Percentiles rank a stretch among this genome's conserved stretches.
Conservation (phyloP, 2,888 invertebrate genomes). For the Troides oblongomaculatus region DNA sequence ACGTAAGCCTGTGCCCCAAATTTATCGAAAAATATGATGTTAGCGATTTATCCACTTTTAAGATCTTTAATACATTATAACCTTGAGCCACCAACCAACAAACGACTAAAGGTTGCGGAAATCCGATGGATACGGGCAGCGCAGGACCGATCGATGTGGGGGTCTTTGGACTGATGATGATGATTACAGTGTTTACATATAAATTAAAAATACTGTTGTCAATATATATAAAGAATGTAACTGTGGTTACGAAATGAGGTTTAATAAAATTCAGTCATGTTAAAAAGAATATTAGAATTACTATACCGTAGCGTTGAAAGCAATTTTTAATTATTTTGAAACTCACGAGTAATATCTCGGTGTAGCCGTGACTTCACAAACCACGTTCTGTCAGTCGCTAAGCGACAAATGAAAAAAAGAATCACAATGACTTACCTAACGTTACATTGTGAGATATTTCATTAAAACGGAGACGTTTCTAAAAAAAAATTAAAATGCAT, state of each 20-base stretch:
- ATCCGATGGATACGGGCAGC: too few relatives aligned
- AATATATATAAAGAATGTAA: not conserved
- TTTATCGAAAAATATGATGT: too few relatives aligned
- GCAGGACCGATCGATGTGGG: too few relatives aligned
- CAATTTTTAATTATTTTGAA: constrained; percentile 28
- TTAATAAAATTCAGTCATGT: constrained; percentile 13
- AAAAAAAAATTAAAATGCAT: constrained; percentile 31
- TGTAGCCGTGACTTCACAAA: constrained; percentile 22
- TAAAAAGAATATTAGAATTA: constrained; percentile 15
- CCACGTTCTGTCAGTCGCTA: constrained; percentile 23
- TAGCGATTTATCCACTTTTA: too few relatives aligned
- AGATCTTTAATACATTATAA: too few relatives aligned
- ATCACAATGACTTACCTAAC: constrained; percentile 32
- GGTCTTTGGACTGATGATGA: too few relatives aligned
- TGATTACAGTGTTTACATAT: not conserved
- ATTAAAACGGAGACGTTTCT: constrained; percentile 32
- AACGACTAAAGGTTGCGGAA: too few relatives aligned
- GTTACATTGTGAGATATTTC: constrained; percentile 33
- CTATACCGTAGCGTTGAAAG: constrained; percentile 3
- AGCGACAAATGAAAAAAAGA: constrained; percentile 35
- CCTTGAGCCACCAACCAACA: too few relatives aligned
- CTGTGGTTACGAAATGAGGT: not conserved
- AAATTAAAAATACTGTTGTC: not conserved
- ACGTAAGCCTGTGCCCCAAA: too few relatives aligned
- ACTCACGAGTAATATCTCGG: constrained; percentile 25